These are phyloP conservation scores for Lagenorhynchus albirostris DNA, from an alignment of 2,113 vertebrate species.

Conservation along the genomic window DNA sequence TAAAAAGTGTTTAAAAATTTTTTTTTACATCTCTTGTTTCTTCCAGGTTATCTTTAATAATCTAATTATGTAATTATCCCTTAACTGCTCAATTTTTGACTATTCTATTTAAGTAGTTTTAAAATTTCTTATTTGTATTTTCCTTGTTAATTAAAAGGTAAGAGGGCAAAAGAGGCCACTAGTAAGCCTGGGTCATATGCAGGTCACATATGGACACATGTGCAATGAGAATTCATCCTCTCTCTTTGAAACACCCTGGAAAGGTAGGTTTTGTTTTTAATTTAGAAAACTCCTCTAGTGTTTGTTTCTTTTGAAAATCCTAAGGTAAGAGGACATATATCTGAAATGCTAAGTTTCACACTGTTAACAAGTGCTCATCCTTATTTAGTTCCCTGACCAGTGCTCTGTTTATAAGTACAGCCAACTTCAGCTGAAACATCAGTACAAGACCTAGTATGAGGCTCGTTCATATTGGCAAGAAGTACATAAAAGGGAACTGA, in stretches of 20 bases:
- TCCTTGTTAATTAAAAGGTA: slow-evolving; percentile 8
- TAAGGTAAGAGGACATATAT: neutral
- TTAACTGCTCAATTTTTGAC: neutral
- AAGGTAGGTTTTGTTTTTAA: neutral
- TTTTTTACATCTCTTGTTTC: neutral
- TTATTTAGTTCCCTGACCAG: neutral
- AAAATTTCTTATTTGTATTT: neutral
- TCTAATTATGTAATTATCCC: neutral
- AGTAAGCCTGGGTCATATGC: neutral
- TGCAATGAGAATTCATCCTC: neutral
- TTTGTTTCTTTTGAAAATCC: slow-evolving; percentile 4
- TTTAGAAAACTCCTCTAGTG: neutral
- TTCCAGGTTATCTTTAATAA: neutral
- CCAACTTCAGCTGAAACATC: neutral
- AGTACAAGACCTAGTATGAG: neutral
- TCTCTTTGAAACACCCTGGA: neutral
- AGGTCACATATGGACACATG: neutral
- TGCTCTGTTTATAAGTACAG: neutral
- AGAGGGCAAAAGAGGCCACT: neutral
- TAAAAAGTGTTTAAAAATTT: neutral
- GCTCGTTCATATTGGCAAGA: slow-evolving; percentile 7
- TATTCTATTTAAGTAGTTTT: neutral
- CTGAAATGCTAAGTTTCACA: neutral
- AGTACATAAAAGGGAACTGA: neutral
- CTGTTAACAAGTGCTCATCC: neutral